Percentiles rank a stretch among this genome's conserved stretches.
These are phyloP conservation scores for Scyliorhinus canicula DNA, from an alignment of 2,797 vertebrate species.

Conservation along the genomic window DNA sequence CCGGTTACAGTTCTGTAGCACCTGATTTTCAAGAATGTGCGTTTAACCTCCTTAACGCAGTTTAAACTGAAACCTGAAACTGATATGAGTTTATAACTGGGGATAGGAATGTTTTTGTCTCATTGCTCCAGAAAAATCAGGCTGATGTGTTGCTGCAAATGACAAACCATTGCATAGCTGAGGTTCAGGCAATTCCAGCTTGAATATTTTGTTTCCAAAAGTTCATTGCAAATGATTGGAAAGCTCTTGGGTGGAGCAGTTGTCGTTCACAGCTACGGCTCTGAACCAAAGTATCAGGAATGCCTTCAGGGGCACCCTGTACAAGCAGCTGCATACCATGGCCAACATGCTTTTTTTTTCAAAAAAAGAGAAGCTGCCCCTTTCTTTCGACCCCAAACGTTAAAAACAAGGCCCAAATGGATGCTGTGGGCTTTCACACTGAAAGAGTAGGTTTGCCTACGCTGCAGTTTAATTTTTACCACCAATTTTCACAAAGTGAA, in stretches of 20 bases:
- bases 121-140: background rate
- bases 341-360: background rate
- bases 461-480: background rate
- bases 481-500: background rate
- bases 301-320: background rate
- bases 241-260: background rate
- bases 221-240: background rate
- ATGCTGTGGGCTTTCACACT: background rate
- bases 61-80: background rate
- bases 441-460: background rate
- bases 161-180: background rate
- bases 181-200: background rate
- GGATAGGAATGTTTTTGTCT: background rate
- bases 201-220: constrained; percentile 1
- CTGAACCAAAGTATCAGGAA: background rate
- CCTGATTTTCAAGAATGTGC: too few species aligned
- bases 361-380: background rate
- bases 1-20: background rate
- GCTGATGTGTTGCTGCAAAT: background rate
- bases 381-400: background rate
- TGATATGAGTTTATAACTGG: background rate
- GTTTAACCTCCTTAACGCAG: background rate
- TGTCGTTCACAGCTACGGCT: background rate
- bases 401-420: background rate
- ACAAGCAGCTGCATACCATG: background rate